These are phyloP conservation scores for Protophormia terraenovae DNA, from an alignment of 2,888 invertebrate genomes.

Conservation along the genomic window DNA sequence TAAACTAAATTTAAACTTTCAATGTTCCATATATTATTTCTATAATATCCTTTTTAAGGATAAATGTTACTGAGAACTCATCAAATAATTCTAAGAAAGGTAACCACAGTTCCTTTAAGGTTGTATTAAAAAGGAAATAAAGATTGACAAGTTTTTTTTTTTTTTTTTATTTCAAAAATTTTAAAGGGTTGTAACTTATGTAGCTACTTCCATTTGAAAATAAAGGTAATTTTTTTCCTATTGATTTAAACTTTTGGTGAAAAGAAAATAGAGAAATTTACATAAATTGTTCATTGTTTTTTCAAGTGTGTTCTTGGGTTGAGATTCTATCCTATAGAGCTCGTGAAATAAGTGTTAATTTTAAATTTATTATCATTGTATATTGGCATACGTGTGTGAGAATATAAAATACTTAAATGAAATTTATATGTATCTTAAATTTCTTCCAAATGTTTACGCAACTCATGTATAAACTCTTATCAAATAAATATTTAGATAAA, in stretches of 20 bases:
- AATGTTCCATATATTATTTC: too few relatives aligned
- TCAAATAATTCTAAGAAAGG: not conserved
- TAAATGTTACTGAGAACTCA: too few relatives aligned
- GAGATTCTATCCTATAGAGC: not conserved
- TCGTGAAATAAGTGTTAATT: not conserved
- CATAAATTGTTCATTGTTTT: not conserved
- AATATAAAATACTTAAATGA: not conserved
- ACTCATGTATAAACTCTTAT: not conserved
- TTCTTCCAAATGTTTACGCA: not conserved
- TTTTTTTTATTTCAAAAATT: not conserved
- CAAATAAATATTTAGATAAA: not conserved
- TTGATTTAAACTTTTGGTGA: not conserved
- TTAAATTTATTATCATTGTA: conserved; percentile 17
- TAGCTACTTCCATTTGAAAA: not conserved
- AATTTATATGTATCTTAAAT: not conserved
- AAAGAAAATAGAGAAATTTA: not conserved
- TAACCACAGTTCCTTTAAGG: too few relatives aligned
- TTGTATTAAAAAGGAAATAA: not conserved
- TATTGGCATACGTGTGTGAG: not conserved
- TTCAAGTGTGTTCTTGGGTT: not conserved
- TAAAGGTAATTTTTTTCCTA: not conserved
- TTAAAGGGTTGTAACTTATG: not conserved
- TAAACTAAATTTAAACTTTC: too few relatives aligned
- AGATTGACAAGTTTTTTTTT: not conserved
- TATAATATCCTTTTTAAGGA: too few relatives aligned